Conservation (phyloP, 2,113 vertebrate species). For the Mastomys coucha region DNA sequence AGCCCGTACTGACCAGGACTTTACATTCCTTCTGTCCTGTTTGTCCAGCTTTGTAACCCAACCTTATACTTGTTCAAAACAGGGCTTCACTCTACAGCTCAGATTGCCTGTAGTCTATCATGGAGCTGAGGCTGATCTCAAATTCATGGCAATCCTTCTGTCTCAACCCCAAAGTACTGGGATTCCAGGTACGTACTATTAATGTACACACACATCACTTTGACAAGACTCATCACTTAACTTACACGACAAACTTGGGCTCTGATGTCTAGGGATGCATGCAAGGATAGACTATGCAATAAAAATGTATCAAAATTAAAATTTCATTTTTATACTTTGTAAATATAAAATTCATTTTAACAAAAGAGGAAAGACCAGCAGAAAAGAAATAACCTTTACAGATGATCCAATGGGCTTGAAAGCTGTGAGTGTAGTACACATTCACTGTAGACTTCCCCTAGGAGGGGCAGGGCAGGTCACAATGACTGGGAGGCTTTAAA, state of each 20-base stretch:
- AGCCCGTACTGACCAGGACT: neutral
- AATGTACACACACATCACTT: neutral
- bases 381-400: neutral
- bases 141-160: neutral
- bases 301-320: neutral
- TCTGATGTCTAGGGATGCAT: neutral
- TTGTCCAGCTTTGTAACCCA: neutral
- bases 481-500: neutral
- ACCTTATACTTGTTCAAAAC: neutral
- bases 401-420: neutral
- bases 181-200: neutral
- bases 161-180: neutral
- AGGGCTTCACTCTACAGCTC: neutral
- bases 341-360: neutral
- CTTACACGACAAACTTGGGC: neutral
- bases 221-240: neutral
- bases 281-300: neutral
- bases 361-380: neutral
- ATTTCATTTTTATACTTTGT: neutral
- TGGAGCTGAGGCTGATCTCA: neutral
- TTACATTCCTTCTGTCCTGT: neutral
- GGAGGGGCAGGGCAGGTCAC: too few relatives aligned
- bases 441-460: neutral
- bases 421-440: accelerated
- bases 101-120: neutral